Evolutionary conservation across 2,888 invertebrate species (phyloP), one percentile per base, ranked within the genome.

Genomic region (Lasioglossum zephyrum): DNA sequence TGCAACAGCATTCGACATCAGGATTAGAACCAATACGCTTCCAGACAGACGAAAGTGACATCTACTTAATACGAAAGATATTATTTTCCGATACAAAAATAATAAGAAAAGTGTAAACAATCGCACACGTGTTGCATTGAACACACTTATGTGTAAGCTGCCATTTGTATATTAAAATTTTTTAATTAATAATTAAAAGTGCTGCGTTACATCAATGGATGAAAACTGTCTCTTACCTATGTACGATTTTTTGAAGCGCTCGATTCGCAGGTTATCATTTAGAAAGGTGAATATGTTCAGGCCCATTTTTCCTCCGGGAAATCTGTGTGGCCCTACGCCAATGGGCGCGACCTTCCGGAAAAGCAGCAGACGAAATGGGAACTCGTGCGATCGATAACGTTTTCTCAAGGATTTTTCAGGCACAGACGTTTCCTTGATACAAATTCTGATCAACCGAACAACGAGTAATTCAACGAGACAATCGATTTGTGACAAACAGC

Each of bases 221-320:
- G 39, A 13, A 4, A 36, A 53, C 31, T 26, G 8, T 60, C 26
- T 31, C 93, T 93, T 88, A 94, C 94, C 93, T 79, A 93, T 72
- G 73, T 93, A 92, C 18, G 93, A 85, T 63, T 92, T 94, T 87
- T 93, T 93, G 79, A 91, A 91, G 69, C 88, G 89, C 16, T 93
- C 91, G 77, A 91, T 80, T 79, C 83, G 87, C 22, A 92, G 81
- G 85, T 91, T 91, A 0, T 87, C 88, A 57, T 86, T 47, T 16
- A 93, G 47, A 73, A 91, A 87, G 9, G 87, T 79, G 36, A 90
- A 77, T 60, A 87, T 85, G 73, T 91, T 86, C 86, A 88, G 47
- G 73, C 86, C 91, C 94, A 94, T 94, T 76, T 90, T 82, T 63
- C 16, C 47, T 26, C 8, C 57, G 36, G 73, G 11, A 76, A 26